These are phyloP conservation scores for Corynorhinus townsendii DNA, from an alignment of 2,113 vertebrate species.

Conservation along the genomic window DNA sequence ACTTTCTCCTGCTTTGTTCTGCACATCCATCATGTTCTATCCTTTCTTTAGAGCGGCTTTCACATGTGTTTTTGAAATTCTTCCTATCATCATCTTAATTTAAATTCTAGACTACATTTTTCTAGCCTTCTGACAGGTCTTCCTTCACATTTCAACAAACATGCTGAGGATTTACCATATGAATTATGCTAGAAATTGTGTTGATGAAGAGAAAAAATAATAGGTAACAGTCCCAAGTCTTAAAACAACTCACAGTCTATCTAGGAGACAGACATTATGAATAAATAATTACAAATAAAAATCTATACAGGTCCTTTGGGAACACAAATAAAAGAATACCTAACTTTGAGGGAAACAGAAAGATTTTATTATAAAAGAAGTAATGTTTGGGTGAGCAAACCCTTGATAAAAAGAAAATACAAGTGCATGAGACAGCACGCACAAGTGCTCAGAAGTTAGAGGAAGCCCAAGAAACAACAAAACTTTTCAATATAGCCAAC, in stretches of 20 bases:
- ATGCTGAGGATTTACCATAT: not conserved
- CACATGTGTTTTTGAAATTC: not conserved
- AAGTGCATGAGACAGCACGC: not conserved
- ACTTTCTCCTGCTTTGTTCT: not conserved
- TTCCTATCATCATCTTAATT: not conserved
- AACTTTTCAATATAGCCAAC: not conserved
- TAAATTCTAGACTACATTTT: not conserved
- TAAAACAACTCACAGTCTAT: not conserved
- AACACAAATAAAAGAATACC: not conserved
- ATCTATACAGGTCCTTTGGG: not conserved
- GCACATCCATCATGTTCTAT: not conserved
- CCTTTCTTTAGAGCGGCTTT: not conserved
- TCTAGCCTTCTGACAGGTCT: not conserved
- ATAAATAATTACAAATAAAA: slow-evolving; percentile 9
- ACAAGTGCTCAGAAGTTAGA: not conserved
- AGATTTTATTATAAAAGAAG: not conserved
- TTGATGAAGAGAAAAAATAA: not conserved
- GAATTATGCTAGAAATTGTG: not conserved
- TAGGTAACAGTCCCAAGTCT: not conserved
- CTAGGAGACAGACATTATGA: not conserved
- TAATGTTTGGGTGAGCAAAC: not conserved
- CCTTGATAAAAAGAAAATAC: not conserved
- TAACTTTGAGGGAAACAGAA: not conserved
- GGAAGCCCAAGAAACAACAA: not conserved
- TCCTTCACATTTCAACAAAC: not conserved